phyloP scores from a whole-genome alignment of 2,888 invertebrate species.

The Arrhopalites spinosus region DNA sequence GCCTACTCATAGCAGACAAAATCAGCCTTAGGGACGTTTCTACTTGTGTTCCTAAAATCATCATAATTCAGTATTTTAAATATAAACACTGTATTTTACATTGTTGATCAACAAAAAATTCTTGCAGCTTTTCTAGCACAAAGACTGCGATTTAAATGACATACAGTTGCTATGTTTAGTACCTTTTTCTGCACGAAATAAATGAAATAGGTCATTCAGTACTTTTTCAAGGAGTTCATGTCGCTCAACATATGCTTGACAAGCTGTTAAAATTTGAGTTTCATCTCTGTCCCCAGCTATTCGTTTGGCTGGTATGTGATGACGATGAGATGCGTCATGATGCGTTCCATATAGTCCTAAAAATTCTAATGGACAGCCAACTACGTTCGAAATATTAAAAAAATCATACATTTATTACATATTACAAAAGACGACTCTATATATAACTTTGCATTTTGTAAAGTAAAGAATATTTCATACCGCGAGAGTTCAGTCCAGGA shows the following conservation, averaged over 20 bases:
- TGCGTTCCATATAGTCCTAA: constrained; percentile 84
- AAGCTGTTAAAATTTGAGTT: constrained; percentile 85
- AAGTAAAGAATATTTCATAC: too few species aligned
- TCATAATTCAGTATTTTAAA: neutral
- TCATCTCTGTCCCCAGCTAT: constrained; percentile 91
- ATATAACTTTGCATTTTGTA: too few species aligned
- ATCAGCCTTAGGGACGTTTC: constrained; percentile 79
- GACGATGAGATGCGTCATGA: constrained; percentile 85
- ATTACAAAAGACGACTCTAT: too few species aligned
- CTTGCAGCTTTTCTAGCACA: too few species aligned
- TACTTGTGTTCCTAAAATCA: constrained; percentile 59
- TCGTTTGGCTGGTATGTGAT: constrained; percentile 63
- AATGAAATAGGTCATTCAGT: constrained; percentile 86
- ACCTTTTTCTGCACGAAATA: constrained; percentile 82
- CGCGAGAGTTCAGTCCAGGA: constrained; percentile 77
- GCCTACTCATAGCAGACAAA: constrained; percentile 86
- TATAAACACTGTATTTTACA: neutral
- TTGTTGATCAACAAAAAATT: too few species aligned
- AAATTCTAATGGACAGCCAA: neutral
- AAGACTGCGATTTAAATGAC: too few species aligned
- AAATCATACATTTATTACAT: too few species aligned
- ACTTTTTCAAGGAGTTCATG: constrained; percentile 81
- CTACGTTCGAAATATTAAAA: too few species aligned
- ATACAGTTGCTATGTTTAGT: constrained; percentile 51
- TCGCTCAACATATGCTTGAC: constrained; percentile 78